Conservation (phyloP, 2,797 vertebrate species). For the Pitangus sulphuratus region DNA sequence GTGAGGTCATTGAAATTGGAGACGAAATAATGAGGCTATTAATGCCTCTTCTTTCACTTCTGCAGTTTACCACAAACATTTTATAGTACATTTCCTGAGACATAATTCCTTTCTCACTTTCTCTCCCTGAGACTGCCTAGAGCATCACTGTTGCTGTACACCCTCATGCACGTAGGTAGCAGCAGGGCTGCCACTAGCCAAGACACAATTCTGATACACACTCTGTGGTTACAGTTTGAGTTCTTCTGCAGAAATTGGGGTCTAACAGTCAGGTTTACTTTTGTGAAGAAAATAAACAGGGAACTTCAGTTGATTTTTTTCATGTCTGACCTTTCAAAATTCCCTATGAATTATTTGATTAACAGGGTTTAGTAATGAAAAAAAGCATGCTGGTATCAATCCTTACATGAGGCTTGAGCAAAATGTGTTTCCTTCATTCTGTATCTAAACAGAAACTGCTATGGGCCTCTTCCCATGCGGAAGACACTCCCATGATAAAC, state of each 20-base stretch:
- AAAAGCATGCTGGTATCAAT: background rate
- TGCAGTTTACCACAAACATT: background rate
- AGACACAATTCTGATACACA: background rate
- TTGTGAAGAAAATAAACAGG: background rate
- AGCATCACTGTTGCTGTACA: background rate
- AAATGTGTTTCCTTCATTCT: background rate
- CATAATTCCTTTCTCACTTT: background rate
- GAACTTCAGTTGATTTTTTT: background rate
- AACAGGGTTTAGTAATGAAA: background rate
- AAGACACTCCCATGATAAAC: constrained; percentile 84
- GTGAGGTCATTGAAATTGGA: background rate
- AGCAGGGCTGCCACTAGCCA: background rate
- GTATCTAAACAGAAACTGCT: constrained; percentile 76
- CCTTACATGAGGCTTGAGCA: background rate
- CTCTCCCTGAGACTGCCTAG: background rate
- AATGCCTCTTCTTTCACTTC: background rate
- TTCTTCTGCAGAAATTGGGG: background rate
- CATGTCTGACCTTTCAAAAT: background rate
- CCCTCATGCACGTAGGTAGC: background rate
- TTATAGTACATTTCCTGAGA: background rate
- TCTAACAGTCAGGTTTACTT: background rate
- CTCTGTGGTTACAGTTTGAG: background rate
- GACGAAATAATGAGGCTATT: background rate
- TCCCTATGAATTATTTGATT: background rate
- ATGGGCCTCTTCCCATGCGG: constrained; percentile 80